phyloP scores from a whole-genome alignment of 2,888 invertebrate species.

The Plutella xylostella region DNA sequence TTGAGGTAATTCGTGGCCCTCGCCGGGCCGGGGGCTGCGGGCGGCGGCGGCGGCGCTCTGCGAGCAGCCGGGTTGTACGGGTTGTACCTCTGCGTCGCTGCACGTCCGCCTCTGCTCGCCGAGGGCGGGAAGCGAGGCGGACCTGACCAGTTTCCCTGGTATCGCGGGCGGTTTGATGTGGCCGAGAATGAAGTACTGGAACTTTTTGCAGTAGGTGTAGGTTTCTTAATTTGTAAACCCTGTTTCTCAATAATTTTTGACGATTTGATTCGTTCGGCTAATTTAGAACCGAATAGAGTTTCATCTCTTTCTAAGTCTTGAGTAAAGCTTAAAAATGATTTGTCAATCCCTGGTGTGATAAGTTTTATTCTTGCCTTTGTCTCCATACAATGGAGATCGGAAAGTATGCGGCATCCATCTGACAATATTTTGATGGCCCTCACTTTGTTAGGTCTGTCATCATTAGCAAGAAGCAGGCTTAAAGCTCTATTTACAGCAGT shows the following conservation, averaged over 20 bases:
- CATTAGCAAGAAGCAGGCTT: not conserved
- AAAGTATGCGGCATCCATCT: constrained; percentile 13
- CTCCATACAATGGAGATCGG: constrained; percentile 11
- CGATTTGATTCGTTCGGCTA: constrained; percentile 17
- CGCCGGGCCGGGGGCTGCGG: too few relatives aligned
- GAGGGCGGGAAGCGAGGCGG: not conserved
- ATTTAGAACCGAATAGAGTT: constrained; percentile 13
- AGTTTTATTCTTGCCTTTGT: constrained; percentile 13
- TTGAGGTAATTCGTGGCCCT: too few relatives aligned
- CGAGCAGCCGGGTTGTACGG: not conserved
- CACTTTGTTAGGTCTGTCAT: constrained; percentile 9
- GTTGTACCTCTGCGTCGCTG: too few relatives aligned
- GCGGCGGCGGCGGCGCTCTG: too few relatives aligned
- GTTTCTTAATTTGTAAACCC: constrained; percentile 1
- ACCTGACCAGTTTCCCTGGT: constrained; percentile 3
- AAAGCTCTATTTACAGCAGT: not conserved
- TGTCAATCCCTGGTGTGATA: constrained; percentile 16
- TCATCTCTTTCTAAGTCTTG: constrained; percentile 18
- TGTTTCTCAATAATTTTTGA: constrained; percentile 5
- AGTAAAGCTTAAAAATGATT: constrained; percentile 13
- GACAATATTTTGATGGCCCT: constrained; percentile 11
- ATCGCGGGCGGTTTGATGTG: not conserved
- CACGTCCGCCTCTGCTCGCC: constrained; percentile 1
- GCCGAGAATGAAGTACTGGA: not conserved
- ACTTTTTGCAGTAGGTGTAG: not conserved